Conservation (phyloP, 1,140 invertebrate species). For the Drosophila teissieri region DNA sequence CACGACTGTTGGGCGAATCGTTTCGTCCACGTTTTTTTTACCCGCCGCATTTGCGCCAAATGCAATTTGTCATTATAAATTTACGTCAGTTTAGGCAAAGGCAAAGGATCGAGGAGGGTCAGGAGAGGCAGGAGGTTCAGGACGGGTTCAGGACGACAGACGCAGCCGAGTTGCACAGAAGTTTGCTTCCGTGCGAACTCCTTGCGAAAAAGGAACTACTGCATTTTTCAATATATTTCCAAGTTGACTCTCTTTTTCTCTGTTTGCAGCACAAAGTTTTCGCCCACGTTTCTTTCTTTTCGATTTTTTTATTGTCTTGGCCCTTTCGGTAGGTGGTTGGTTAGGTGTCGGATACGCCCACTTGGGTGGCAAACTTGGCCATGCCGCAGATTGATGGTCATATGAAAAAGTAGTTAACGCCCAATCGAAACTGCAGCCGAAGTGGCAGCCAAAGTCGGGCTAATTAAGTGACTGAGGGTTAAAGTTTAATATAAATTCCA, state of each 20-base stretch:
- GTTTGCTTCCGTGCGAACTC: conserved; percentile 17
- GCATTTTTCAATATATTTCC: conserved; percentile 79
- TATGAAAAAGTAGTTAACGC: conserved; percentile 80
- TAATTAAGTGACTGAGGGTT: conserved; percentile 76
- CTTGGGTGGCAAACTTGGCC: conserved; percentile 33
- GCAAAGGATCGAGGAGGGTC: conserved; percentile 21
- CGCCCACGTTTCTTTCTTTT: conserved; percentile 3
- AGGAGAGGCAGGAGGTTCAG: too few species aligned
- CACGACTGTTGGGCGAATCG: conserved; percentile 27
- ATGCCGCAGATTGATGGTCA: conserved; percentile 72
- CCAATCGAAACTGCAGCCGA: conserved; percentile 40
- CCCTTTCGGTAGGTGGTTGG: neutral
- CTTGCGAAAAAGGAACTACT: conserved; percentile 32
- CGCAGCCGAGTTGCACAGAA: conserved; percentile 38
- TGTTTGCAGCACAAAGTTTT: conserved; percentile 53
- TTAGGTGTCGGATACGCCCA: conserved; percentile 32
- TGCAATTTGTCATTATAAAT: conserved; percentile 83
- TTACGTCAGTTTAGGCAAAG: conserved; percentile 82
- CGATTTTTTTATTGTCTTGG: conserved; percentile 34
- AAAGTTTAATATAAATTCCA: conserved; percentile 77
- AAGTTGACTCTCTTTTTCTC: conserved; percentile 49
- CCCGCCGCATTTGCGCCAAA: conserved; percentile 71
- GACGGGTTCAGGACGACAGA: conserved; percentile 1
- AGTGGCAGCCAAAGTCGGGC: conserved; percentile 25
- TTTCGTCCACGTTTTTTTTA: conserved; percentile 33